These are phyloP conservation scores for Phrynocephalus guinanensis DNA, from an alignment of 2,797 vertebrate species.

Conservation along the genomic window DNA sequence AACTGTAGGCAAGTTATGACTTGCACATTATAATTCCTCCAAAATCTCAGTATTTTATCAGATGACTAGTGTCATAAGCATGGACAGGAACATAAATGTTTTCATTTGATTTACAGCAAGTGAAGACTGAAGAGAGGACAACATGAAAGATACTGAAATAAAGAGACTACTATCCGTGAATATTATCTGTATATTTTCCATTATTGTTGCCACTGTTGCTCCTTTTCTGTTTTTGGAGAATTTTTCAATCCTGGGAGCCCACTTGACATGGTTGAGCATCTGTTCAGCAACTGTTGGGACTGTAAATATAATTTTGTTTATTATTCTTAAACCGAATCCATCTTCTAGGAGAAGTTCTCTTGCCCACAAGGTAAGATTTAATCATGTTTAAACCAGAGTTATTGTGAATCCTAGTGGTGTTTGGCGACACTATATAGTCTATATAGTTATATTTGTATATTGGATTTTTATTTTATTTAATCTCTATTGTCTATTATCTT, in stretches of 20 bases:
- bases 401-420: background rate
- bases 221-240: constrained; percentile 82
- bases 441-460: background rate
- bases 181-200: constrained; percentile 80
- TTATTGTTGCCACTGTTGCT: constrained; percentile 83
- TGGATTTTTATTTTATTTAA: background rate
- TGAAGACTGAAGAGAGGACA: constrained; percentile 23
- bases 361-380: constrained; percentile 85
- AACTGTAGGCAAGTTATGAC: background rate
- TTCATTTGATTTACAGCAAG: constrained; percentile 58
- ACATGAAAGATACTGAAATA: constrained; percentile 91
- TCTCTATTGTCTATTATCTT: too few species aligned
- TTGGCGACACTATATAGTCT: background rate
- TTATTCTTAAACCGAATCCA: constrained; percentile 84
- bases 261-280: constrained; percentile 88
- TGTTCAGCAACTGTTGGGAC: constrained; percentile 82
- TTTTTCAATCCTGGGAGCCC: constrained; percentile 88
- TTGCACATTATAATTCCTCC: background rate
- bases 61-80: background rate
- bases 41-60: background rate
- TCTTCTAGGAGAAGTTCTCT: constrained; percentile 87
- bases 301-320: constrained; percentile 84
- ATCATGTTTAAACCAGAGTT: constrained; percentile 6
- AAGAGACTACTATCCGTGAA: constrained; percentile 87
- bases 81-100: background rate